A percentile compares a stretch with the other conserved stretches of the same genome.
phyloP scores from a whole-genome alignment of 2,888 invertebrate genomes.

The Pollenia angustigena region DNA sequence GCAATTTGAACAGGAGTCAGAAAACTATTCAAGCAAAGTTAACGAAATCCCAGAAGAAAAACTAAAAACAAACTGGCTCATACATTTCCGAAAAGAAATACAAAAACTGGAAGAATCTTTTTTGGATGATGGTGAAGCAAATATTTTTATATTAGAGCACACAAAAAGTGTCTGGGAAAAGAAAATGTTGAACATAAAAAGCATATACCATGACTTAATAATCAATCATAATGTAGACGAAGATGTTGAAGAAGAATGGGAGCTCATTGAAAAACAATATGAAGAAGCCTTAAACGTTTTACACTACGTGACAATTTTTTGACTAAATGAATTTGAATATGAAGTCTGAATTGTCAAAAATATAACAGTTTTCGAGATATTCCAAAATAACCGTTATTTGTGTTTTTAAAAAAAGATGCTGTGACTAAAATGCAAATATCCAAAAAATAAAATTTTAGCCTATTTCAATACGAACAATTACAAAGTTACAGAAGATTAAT shows the following conservation, averaged over 20 bases:
- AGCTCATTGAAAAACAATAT: constrained; percentile 1
- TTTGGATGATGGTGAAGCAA: neutral
- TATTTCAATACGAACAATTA: too few species aligned
- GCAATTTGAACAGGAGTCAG: neutral
- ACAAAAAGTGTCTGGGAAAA: neutral
- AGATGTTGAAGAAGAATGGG: neutral
- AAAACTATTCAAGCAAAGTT: neutral
- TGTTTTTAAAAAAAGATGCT: too few species aligned
- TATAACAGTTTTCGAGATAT: too few species aligned
- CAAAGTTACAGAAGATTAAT: too few species aligned
- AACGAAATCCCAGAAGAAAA: neutral
- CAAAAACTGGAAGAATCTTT: neutral
- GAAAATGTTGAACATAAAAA: neutral
- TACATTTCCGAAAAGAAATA: neutral
- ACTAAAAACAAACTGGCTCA: neutral
- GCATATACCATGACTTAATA: neutral
- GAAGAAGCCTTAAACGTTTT: neutral
- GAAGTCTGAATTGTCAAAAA: too few species aligned
- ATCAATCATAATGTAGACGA: neutral
- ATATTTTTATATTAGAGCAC: neutral
- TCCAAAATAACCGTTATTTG: too few species aligned
- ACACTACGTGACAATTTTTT: too few species aligned
- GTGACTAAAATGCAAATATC: too few species aligned
- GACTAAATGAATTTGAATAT: too few species aligned
- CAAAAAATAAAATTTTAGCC: too few species aligned